Evolutionary conservation across 2,113 vertebrate genomes (phyloP).

Genomic region (Elanus axillaris): DNA sequence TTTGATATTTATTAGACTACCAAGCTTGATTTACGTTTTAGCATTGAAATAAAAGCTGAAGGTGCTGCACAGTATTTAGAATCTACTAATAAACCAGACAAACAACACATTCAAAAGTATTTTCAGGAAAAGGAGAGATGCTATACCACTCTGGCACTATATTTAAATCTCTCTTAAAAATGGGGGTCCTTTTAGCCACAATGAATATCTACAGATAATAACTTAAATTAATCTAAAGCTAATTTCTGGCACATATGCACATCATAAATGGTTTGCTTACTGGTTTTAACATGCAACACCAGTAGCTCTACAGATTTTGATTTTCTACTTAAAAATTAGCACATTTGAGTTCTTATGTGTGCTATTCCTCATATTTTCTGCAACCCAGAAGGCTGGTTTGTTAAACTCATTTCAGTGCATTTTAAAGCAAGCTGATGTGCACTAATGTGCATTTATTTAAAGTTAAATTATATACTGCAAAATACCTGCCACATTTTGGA

Average conservation of each 20-base stretch:
- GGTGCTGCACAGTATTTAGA: not conserved
- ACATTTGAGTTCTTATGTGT: not conserved
- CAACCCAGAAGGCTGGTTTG: not conserved
- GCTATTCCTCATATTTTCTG: not conserved
- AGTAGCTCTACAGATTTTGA: not conserved
- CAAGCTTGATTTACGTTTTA: not conserved
- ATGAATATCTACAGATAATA: not conserved
- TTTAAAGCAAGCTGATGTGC: not conserved
- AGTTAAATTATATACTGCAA: not conserved
- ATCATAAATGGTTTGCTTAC: not conserved
- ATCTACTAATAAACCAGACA: not conserved
- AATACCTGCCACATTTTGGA: not conserved
- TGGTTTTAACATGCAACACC: not conserved
- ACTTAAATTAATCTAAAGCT: not conserved
- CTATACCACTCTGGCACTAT: not conserved
- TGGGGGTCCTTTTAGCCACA: not conserved
- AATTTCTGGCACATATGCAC: not conserved
- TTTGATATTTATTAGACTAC: not conserved
- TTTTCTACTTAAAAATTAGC: not conserved
- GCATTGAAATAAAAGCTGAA: not conserved
- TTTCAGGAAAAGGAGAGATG: not conserved
- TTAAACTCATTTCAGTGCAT: not conserved
- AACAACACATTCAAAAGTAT: not conserved
- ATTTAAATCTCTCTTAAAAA: not conserved
- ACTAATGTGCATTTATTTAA: not conserved